Evolutionary conservation across 2,797 vertebrate genomes (phyloP).

Genomic region (Gambelia wislizenii): DNA sequence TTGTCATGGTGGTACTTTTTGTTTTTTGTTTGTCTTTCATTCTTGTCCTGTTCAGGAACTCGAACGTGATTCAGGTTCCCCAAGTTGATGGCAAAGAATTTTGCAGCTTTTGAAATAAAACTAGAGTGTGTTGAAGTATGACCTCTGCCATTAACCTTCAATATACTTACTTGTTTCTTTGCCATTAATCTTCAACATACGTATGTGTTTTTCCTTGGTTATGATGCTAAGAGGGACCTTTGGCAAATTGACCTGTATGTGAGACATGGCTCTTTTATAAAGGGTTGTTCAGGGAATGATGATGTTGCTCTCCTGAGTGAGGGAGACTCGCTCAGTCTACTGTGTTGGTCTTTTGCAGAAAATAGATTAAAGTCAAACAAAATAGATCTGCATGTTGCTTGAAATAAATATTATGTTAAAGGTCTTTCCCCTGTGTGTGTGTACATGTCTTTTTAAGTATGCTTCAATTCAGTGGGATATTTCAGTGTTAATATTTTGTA

Average conservation of each 20-base stretch:
- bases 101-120: background rate
- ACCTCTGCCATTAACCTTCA: background rate
- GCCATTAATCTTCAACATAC: background rate
- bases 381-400: background rate
- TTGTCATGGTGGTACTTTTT: too few species aligned
- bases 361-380: background rate
- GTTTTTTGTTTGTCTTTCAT: background rate
- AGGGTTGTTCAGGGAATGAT: too few species aligned
- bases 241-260: too few species aligned
- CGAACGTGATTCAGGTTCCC: background rate
- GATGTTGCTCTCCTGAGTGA: background rate
- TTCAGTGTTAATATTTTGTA: background rate
- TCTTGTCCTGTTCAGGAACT: background rate
- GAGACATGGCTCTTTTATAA: too few species aligned
- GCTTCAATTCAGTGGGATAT: background rate
- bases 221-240: too few species aligned
- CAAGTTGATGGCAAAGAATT: too few species aligned
- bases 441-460: background rate
- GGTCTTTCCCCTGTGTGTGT: too few species aligned
- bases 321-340: background rate
- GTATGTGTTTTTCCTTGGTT: background rate
- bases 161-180: too few species aligned
- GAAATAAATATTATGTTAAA: too few species aligned
- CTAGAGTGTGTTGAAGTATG: background rate
- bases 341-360: background rate